Evolutionary conservation across 2,797 vertebrate species (phyloP).

Genomic region (Pelodytes ibericus): DNA sequence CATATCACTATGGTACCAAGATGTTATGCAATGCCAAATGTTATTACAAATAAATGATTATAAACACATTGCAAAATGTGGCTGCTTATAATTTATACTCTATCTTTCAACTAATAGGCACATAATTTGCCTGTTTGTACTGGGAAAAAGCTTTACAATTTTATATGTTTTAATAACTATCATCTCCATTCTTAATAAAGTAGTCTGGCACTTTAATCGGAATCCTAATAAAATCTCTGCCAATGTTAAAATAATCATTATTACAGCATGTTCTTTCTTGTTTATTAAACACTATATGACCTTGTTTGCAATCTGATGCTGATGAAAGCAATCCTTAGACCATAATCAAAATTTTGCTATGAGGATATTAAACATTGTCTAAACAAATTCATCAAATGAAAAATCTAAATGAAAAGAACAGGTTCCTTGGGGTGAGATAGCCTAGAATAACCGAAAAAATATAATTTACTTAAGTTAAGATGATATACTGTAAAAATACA

Average conservation of each 20-base stretch:
- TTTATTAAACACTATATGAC: constrained; percentile 20
- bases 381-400: background rate
- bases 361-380: constrained; percentile 10
- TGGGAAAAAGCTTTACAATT: background rate
- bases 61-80: background rate
- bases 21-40: background rate
- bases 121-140: background rate
- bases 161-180: background rate
- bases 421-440: background rate
- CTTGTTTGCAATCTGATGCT: constrained; percentile 20
- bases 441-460: background rate
- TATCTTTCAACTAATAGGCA: background rate
- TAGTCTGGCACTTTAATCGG: constrained; percentile 17
- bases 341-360: constrained; percentile 6
- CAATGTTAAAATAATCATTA: constrained; percentile 13
- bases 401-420: background rate
- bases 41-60: background rate
- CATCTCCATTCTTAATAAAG: constrained; percentile 1
- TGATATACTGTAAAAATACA: no score
- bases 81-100: background rate
- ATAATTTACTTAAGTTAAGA: background rate
- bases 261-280: constrained; percentile 13
- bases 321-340: background rate
- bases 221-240: constrained; percentile 8
- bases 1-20: background rate